Percentiles rank a stretch among this genome's conserved stretches.
Conservation (phyloP, 37 sponge, comb jelly and placozoan species). For the Ianthella basta region DNA sequence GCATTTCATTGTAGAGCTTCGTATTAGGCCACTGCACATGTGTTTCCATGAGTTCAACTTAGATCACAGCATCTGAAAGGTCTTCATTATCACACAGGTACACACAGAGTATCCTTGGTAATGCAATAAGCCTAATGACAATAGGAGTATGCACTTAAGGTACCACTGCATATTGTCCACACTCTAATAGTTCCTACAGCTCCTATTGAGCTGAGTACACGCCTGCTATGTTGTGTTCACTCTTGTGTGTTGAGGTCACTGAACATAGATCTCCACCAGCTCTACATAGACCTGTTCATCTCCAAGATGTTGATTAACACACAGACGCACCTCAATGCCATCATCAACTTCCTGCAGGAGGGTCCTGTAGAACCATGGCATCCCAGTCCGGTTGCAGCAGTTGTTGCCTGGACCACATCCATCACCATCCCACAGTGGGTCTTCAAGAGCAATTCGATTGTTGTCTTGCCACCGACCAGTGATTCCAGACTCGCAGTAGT, state of each 20-base stretch:
- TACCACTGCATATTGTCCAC: no score
- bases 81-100: no score
- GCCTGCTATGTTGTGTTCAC: no score
- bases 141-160: no score
- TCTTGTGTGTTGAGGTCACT: no score
- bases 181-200: no score
- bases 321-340: slow-evolving; percentile 5
- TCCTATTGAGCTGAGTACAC: no score
- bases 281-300: no score
- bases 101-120: no score
- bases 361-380: neutral
- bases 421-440: slow-evolving; percentile 7
- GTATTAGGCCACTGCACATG: neutral
- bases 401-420: neutral
- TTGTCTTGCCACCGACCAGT: neutral
- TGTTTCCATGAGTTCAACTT: neutral
- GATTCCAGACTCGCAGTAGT: slow-evolving; percentile 13
- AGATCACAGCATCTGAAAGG: neutral
- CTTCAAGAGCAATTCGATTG: neutral
- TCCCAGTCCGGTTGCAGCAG: neutral
- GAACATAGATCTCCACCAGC: no score
- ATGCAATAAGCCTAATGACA: no score
- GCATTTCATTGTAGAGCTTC: no score
- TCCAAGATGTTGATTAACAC: neutral
- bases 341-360: neutral